These are phyloP conservation scores for Rhadinocentrus ornatus DNA, from an alignment of 2,797 vertebrate genomes.

Conservation along the genomic window DNA sequence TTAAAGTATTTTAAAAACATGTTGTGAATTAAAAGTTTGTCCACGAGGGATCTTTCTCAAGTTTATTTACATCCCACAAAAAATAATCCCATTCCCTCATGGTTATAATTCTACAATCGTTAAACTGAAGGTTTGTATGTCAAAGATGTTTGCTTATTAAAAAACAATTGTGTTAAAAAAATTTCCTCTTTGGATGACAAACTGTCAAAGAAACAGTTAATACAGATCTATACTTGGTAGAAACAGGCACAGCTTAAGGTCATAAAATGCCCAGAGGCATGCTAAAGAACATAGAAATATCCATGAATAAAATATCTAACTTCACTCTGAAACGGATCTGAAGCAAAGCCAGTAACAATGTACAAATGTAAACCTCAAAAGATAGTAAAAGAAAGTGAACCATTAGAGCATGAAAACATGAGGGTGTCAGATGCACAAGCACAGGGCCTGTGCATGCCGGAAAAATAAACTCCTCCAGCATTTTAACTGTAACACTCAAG, in stretches of 20 bases:
- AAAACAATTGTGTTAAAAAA: neutral
- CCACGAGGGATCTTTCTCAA: neutral
- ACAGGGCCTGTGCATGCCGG: neutral
- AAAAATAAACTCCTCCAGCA: conserved; percentile 50
- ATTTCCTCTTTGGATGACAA: conserved; percentile 5
- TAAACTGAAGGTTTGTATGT: conserved; percentile 8
- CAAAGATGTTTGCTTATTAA: neutral
- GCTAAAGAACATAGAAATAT: conserved; percentile 53
- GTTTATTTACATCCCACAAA: neutral
- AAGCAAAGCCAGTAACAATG: conserved; percentile 27
- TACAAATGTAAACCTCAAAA: conserved; percentile 47
- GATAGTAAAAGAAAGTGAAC: conserved; percentile 24
- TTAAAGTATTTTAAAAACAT: neutral
- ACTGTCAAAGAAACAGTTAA: conserved; percentile 12
- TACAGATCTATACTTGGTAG: conserved; percentile 31
- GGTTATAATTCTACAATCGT: neutral
- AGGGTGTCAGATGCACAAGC: conserved; percentile 8
- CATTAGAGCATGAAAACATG: conserved; percentile 21
- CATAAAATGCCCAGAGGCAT: conserved; percentile 38
- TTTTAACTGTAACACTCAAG: conserved; percentile 56
- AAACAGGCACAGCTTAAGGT: conserved; percentile 43
- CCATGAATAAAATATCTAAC: conserved; percentile 62
- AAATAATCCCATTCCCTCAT: conserved; percentile 4
- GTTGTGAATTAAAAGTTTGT: conserved; percentile 2
- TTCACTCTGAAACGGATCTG: conserved; percentile 33